Evolutionary conservation across 2,797 vertebrate species (phyloP), one percentile per base, ranked within the genome.

Genomic region (Tapirus indicus): DNA sequence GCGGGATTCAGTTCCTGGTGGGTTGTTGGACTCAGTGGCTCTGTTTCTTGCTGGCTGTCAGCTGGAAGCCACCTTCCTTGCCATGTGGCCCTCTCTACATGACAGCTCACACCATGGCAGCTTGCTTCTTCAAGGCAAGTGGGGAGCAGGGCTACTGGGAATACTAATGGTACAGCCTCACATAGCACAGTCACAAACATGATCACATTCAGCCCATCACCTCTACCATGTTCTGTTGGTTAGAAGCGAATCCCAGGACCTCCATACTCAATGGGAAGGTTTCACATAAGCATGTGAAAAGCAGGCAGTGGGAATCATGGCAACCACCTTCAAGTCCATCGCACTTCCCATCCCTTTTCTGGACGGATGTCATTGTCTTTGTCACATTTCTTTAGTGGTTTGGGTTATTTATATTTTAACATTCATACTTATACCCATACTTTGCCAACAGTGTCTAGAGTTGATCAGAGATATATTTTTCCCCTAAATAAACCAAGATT

Each of bases 201-300:
- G 17, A 35, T 58, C 32, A 6, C 21, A 49, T 25, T 27, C 16
- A 29, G 71, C 83, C 71, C 6, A 29, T 5, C 1, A 0, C 91
- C 27, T n/a, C 8, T 17, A 25, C 75, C 12, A 3, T 6, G 0
- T 7, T 54, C 21, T 41, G 5, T 10, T 6, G 35, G 32, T 64
- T 23, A 12, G 47, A n/a, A 58, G 56, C 13, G 35, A 38, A 20
- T 18, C 69, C 27, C 0, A 1, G 38, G 16, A 14, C 69, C n/a
- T 18, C 20, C 56, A 38, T 17, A 9, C 38, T 32, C 49, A 3
- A 47, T 49, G 47, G 4, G 11, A 41, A n/a, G 52, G 58, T 2
- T 1, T 13, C 9, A 6, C 38, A 6, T 1, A 1, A 14, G 75
- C 2, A 0, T 11, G 0, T 1, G 29, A 18, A 18, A 0, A 4